Conservation (phyloP, 1,140 invertebrate species). For the Solenopsis invicta region DNA sequence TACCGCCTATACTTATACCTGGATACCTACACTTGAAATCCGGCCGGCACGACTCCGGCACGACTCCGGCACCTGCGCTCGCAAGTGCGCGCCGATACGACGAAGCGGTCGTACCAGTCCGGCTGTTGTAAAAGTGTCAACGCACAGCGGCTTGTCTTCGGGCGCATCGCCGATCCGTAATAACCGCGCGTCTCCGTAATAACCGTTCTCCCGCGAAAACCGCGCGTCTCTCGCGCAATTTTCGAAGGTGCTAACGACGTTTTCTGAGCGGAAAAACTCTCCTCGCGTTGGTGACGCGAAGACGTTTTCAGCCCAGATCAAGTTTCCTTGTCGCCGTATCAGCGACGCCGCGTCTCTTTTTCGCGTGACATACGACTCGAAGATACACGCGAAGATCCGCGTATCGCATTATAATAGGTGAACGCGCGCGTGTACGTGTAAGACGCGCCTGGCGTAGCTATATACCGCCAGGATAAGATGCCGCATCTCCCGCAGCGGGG, state of each 20-base stretch:
- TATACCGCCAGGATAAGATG: constrained; percentile 76
- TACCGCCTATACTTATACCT: constrained; percentile 2
- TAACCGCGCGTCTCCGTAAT: not conserved
- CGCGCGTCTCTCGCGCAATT: not conserved
- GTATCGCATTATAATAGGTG: constrained; percentile 74
- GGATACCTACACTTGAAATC: constrained; percentile 53
- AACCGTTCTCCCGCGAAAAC: too few relatives aligned
- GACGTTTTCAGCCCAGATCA: not conserved
- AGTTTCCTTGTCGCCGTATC: not conserved
- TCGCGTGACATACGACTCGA: constrained; percentile 60
- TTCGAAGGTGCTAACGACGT: constrained; percentile 49
- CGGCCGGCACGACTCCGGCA: not conserved
- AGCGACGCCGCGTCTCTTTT: constrained; percentile 49
- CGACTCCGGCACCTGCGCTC: constrained; percentile 61
- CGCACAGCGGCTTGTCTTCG: constrained; percentile 15
- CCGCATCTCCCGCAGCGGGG: constrained; percentile 80
- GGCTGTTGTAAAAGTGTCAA: constrained; percentile 59
- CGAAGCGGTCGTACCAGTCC: constrained; percentile 70
- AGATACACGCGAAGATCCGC: constrained; percentile 56
- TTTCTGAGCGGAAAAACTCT: not conserved
- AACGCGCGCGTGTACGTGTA: constrained; percentile 38
- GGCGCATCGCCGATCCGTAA: constrained; percentile 9
- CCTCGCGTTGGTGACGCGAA: constrained; percentile 9
- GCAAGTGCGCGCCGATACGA: not conserved
- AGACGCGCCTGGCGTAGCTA: constrained; percentile 65